Conservation (phyloP, 37 sponge, comb jelly and placozoan genomes). For the Cliona cf. orientalis region DNA sequence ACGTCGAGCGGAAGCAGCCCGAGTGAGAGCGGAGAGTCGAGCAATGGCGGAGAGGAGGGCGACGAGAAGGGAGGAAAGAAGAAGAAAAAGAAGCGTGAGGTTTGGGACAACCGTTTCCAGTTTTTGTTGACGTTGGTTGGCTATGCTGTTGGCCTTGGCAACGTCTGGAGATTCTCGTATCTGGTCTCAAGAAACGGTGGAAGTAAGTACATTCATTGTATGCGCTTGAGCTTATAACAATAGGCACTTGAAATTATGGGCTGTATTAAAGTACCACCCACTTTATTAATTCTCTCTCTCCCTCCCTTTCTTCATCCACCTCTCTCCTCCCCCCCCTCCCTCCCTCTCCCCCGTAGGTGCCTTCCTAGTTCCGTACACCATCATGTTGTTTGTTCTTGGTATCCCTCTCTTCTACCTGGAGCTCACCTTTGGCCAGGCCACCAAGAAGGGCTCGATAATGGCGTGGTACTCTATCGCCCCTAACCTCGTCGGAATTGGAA, state of each 20-base stretch:
- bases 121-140: slow-evolving; percentile 90
- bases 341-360: slow-evolving; percentile 89
- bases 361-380: slow-evolving; percentile 88
- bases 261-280: no score
- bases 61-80: not conserved
- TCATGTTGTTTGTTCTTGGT: slow-evolving; percentile 90
- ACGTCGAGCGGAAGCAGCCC: not conserved
- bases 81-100: slow-evolving; percentile 43
- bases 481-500: slow-evolving; percentile 83
- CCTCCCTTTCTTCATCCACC: no score
- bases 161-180: slow-evolving; percentile 98
- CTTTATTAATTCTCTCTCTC: no score
- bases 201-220: no score
- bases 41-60: not conserved
- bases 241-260: no score
- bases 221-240: no score
- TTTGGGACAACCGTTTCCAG: slow-evolving; percentile 94
- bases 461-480: slow-evolving; percentile 81
- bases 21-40: not conserved
- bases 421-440: slow-evolving; percentile 77
- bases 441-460: slow-evolving; percentile 64
- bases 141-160: slow-evolving; percentile 97
- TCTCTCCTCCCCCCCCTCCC: no score
- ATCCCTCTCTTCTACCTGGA: slow-evolving; percentile 95
- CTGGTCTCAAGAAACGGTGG: slow-evolving; percentile 92